A percentile compares a stretch with the other conserved stretches of the same genome.
Evolutionary conservation across 2,113 vertebrate species (phyloP).

Genomic region (Meleagris gallopavo): DNA sequence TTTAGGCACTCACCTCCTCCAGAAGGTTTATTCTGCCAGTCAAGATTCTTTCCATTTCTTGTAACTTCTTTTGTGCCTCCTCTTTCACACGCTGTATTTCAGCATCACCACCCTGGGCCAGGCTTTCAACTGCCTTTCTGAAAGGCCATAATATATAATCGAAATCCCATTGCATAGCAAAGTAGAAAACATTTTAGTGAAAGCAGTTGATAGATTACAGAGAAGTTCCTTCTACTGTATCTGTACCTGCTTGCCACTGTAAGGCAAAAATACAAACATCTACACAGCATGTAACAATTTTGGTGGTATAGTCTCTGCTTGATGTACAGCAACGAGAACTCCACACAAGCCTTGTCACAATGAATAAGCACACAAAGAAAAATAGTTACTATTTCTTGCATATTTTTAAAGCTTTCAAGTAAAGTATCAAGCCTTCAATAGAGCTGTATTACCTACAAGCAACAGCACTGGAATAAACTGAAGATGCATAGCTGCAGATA

Average conservation of each 20-base stretch:
- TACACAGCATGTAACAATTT: not conserved
- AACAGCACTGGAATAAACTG: constrained; percentile 26
- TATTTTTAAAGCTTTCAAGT: not conserved
- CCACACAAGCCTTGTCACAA: not conserved
- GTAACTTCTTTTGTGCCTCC: constrained; percentile 83
- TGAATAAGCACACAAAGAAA: not conserved
- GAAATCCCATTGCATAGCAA: not conserved
- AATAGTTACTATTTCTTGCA: not conserved
- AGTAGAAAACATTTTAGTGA: not conserved
- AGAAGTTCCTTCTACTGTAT: not conserved
- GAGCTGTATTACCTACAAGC: constrained; percentile 30
- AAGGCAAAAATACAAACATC: not conserved
- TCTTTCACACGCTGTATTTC: constrained; percentile 83
- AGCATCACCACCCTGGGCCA: constrained; percentile 85
- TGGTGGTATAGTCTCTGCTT: too few relatives aligned
- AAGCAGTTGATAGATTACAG: not conserved
- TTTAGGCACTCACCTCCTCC: constrained; percentile 78
- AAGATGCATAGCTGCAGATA: not conserved
- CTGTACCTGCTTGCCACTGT: not conserved
- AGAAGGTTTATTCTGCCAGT: constrained; percentile 80
- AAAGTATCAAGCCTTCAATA: not conserved
- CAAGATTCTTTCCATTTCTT: constrained; percentile 79
- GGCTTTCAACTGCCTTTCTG: constrained; percentile 93
- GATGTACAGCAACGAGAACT: not conserved
- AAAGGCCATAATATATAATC: not conserved